These are phyloP conservation scores for Characodon lateralis DNA, from an alignment of 2,797 vertebrate genomes.

Conservation along the genomic window DNA sequence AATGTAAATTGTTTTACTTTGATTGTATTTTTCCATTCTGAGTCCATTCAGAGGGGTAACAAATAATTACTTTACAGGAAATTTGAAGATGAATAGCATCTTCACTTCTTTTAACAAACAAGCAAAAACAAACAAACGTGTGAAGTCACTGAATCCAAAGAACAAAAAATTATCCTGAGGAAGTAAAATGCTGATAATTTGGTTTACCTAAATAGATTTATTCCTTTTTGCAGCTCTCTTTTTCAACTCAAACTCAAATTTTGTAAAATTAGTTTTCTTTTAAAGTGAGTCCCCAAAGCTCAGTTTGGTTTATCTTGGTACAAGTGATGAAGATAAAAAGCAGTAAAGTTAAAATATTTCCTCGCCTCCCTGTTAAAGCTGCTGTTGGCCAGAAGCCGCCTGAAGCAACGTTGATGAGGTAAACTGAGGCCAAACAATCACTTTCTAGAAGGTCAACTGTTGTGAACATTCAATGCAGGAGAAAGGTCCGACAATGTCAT, in stretches of 20 bases:
- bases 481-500: background rate
- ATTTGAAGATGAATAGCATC: background rate
- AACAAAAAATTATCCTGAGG: too few species aligned
- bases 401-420: conserved; percentile 18
- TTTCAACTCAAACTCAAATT: background rate
- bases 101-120: background rate
- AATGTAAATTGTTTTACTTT: background rate
- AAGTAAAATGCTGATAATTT: background rate
- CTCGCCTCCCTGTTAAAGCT: conserved; percentile 39
- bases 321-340: conserved; percentile 56
- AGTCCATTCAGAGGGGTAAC: background rate
- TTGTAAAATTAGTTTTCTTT: background rate
- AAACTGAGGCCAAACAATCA: conserved; percentile 17
- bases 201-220: background rate
- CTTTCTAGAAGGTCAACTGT: background rate
- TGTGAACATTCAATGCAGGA: background rate
- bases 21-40: background rate
- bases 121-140: background rate
- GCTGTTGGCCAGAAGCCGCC: conserved; percentile 34
- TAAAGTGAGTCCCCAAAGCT: background rate
- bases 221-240: background rate
- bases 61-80: background rate
- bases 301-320: conserved; percentile 59
- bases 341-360: conserved; percentile 57
- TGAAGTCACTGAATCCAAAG: background rate